These are phyloP conservation scores for Plecotus auritus DNA, from an alignment of 2,113 vertebrate genomes.

Conservation along the genomic window DNA sequence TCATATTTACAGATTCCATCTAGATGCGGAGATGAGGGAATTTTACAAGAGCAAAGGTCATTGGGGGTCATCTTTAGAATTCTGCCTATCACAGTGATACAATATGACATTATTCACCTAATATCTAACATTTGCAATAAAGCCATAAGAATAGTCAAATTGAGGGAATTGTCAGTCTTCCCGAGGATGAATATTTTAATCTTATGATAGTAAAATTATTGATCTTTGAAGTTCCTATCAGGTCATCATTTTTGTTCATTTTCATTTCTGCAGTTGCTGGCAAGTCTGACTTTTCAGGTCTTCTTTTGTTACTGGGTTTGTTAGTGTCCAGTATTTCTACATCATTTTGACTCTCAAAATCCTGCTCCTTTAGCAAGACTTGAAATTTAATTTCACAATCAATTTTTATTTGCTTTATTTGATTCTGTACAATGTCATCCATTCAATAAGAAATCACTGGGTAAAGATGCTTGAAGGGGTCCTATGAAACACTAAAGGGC, in stretches of 20 bases:
- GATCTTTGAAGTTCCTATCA: not conserved
- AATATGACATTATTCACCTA: not conserved
- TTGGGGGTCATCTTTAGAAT: not conserved
- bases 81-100: not conserved
- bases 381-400: not conserved
- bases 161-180: not conserved
- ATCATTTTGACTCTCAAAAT: not conserved
- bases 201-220: not conserved
- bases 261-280: not conserved
- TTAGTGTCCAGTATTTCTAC: not conserved
- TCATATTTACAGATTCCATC: not conserved
- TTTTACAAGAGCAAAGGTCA: not conserved
- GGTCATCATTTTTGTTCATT: not conserved
- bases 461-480: too few species aligned
- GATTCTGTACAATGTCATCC: not conserved
- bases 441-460: not conserved
- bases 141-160: not conserved
- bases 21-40: not conserved
- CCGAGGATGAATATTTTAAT: not conserved
- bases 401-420: not conserved
- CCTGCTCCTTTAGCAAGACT: not conserved
- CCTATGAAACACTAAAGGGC: not conserved
- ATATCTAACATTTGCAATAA: not conserved
- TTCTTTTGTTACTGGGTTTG: not conserved
- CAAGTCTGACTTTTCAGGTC: not conserved